These are phyloP conservation scores for Ranitomeya variabilis DNA, from an alignment of 2,113 vertebrate genomes.

Conservation along the genomic window DNA sequence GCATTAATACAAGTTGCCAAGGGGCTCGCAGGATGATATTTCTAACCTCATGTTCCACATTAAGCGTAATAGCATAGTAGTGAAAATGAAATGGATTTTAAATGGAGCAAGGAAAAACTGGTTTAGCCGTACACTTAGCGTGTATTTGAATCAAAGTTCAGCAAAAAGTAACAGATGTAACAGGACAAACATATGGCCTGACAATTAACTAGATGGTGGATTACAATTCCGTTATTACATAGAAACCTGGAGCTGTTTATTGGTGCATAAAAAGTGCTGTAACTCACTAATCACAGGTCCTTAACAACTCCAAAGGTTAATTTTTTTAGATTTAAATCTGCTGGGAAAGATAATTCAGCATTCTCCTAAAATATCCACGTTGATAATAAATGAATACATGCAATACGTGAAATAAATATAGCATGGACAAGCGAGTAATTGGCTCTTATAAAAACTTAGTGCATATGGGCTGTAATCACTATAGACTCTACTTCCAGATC, in stretches of 20 bases:
- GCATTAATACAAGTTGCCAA: slow-evolving; percentile 18
- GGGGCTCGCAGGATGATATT: slow-evolving; percentile 36
- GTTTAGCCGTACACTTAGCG: background rate
- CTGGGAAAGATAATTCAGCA: background rate
- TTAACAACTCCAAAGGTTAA: slow-evolving; percentile 31
- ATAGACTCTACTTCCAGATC: background rate
- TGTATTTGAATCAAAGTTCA: slow-evolving; percentile 46
- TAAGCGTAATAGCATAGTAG: slow-evolving; percentile 35
- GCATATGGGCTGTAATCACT: background rate
- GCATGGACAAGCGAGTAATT: background rate
- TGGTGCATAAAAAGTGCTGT: slow-evolving; percentile 3
- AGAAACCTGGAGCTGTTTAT: background rate
- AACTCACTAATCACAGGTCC: background rate
- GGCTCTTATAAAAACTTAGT: background rate
- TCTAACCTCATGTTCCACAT: slow-evolving; percentile 35
- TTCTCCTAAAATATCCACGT: background rate
- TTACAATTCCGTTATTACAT: background rate
- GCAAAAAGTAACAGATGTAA: slow-evolving; percentile 32
- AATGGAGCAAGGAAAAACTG: slow-evolving; percentile 32
- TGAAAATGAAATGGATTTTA: slow-evolving; percentile 33
- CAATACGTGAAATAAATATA: background rate
- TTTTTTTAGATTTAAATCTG: background rate
- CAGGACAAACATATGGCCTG: slow-evolving; percentile 21
- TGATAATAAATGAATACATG: background rate
- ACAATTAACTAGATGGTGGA: slow-evolving; percentile 18